These are phyloP conservation scores for Cyprinodon variegatus DNA, from an alignment of 2,113 vertebrate species.

Conservation along the genomic window DNA sequence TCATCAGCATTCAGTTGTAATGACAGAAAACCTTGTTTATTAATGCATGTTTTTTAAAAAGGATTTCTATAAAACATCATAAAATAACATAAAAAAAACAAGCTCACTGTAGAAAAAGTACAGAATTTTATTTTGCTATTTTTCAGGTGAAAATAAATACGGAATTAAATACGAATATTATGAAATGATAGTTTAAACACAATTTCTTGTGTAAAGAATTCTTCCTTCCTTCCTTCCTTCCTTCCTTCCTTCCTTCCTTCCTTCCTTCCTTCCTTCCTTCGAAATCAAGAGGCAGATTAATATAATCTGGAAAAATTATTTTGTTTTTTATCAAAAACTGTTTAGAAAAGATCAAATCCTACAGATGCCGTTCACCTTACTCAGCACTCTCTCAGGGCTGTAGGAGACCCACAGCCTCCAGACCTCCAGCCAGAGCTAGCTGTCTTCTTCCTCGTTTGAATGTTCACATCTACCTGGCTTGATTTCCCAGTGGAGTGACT, in stretches of 20 bases:
- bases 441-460: slow-evolving; percentile 40
- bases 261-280: no score
- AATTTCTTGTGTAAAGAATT: no score
- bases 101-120: neutral
- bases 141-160: no score
- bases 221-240: no score
- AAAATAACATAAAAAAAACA: neutral
- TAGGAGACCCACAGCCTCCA: neutral
- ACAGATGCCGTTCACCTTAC: slow-evolving; percentile 27
- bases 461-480: slow-evolving; percentile 29
- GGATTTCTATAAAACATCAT: no score
- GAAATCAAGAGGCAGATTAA: neutral
- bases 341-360: neutral
- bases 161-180: no score
- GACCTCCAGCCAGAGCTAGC: slow-evolving; percentile 20
- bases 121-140: no score
- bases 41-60: neutral
- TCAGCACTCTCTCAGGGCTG: slow-evolving; percentile 23
- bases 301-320: neutral
- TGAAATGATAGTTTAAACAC: no score
- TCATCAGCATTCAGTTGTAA: neutral
- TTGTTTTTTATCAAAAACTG: no score
- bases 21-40: neutral
- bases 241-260: no score
- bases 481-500: slow-evolving; percentile 65